Evolutionary conservation across 2,113 vertebrate species (phyloP).

Genomic region (Merops nubicus): DNA sequence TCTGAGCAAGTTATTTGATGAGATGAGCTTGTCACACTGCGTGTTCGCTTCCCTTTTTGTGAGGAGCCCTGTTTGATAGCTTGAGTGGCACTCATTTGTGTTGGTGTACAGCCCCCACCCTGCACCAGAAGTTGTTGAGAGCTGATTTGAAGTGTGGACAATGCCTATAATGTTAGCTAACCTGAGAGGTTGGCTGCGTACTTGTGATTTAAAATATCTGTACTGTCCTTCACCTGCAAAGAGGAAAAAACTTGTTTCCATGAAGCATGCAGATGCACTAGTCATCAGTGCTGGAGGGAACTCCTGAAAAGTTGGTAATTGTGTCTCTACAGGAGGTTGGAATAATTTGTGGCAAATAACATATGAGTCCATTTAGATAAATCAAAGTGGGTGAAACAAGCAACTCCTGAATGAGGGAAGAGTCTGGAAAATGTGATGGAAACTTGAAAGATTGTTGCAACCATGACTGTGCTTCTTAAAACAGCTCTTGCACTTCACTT

Average conservation of each 20-base stretch:
- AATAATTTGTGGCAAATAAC: background rate
- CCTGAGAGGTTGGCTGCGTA: background rate
- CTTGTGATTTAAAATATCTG: background rate
- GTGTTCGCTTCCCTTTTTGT: background rate
- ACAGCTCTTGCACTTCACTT: background rate
- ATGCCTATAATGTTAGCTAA: background rate
- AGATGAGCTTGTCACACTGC: background rate
- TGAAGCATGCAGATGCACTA: background rate
- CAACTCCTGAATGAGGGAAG: background rate
- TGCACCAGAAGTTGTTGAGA: background rate
- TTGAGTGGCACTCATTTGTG: background rate
- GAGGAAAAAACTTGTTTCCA: background rate
- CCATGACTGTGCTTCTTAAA: background rate
- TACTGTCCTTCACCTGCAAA: background rate
- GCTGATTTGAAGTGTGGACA: background rate
- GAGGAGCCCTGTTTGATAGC: background rate
- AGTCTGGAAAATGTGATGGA: background rate
- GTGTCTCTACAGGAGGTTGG: background rate
- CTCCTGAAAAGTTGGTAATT: background rate
- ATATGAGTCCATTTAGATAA: background rate
- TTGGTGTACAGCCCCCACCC: background rate
- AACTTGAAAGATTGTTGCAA: background rate
- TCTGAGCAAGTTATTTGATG: background rate
- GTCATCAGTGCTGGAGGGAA: background rate
- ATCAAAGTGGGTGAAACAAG: background rate